A percentile compares a stretch with the other conserved stretches of the same genome.
These are phyloP conservation scores for Edolisoma coerulescens DNA, from an alignment of 2,113 vertebrate species.

Conservation along the genomic window DNA sequence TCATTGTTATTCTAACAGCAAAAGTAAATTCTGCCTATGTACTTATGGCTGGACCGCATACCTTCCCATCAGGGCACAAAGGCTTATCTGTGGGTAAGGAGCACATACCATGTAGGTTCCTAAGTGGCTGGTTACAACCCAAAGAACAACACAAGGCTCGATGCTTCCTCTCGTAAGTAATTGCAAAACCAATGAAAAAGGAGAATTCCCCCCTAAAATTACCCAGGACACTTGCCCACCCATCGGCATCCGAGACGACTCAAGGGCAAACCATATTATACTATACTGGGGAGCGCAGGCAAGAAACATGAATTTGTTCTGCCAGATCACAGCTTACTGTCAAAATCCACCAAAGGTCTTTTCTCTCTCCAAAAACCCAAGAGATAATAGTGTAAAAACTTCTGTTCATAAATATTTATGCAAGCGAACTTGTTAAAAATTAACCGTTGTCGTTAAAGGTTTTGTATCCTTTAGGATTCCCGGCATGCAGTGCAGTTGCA, in stretches of 20 bases:
- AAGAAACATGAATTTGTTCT: slow-evolving; percentile 14
- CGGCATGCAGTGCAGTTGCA: slow-evolving; percentile 48
- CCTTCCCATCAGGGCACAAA: not conserved
- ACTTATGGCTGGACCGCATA: not conserved
- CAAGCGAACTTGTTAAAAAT: slow-evolving; percentile 66
- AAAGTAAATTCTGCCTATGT: slow-evolving; percentile 41
- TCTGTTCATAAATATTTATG: slow-evolving; percentile 67
- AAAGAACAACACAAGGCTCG: not conserved
- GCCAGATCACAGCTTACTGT: slow-evolving; percentile 19
- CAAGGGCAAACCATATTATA: not conserved
- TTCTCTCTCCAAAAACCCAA: slow-evolving; percentile 39
- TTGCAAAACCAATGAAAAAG: not conserved
- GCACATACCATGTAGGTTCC: not conserved
- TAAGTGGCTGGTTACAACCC: not conserved
- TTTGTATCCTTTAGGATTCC: slow-evolving; percentile 63
- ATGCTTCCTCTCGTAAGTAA: not conserved
- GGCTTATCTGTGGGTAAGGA: not conserved
- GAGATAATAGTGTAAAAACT: slow-evolving; percentile 60
- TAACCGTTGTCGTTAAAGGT: slow-evolving; percentile 54
- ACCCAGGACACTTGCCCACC: not conserved
- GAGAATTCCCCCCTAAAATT: not conserved
- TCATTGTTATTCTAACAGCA: slow-evolving; percentile 33
- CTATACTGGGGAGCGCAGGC: not conserved
- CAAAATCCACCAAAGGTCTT: slow-evolving; percentile 37
- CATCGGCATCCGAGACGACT: not conserved